Evolutionary conservation across 1,140 invertebrate genomes (phyloP).

Genomic region (Heliothis subflexa): DNA sequence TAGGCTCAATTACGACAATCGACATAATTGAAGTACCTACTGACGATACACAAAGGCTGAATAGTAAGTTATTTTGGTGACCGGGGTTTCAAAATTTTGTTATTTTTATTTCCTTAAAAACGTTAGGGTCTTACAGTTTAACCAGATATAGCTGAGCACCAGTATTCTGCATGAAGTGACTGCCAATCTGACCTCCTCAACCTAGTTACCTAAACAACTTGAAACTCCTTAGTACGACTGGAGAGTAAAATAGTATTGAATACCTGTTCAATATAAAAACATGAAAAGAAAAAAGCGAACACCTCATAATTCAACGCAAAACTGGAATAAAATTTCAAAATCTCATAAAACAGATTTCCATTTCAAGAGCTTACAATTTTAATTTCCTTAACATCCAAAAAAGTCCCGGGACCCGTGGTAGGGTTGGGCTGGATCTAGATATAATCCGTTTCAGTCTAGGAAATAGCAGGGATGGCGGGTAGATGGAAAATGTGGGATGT

Average conservation of each 20-base stretch:
- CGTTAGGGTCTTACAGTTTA: too few species aligned
- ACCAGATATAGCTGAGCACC: too few species aligned
- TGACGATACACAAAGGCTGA: too few species aligned
- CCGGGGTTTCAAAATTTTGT: too few species aligned
- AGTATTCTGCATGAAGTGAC: too few species aligned
- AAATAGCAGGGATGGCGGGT: neutral
- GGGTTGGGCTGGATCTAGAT: neutral
- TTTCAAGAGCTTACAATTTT: slow-evolving; percentile 26
- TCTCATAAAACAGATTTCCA: slow-evolving; percentile 21
- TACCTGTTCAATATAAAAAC: slow-evolving; percentile 24
- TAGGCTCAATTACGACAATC: too few species aligned
- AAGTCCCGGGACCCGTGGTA: neutral
- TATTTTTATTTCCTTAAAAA: too few species aligned
- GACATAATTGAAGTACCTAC: too few species aligned
- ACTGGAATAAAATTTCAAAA: slow-evolving; percentile 25
- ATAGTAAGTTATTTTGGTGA: too few species aligned
- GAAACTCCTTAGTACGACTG: too few species aligned
- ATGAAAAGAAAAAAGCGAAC: neutral
- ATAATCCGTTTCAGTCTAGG: slow-evolving; percentile 12
- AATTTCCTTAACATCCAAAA: slow-evolving; percentile 36
- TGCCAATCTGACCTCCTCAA: too few species aligned
- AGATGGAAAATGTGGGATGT: neutral
- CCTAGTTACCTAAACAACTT: too few species aligned
- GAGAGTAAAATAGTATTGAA: neutral
- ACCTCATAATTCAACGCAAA: slow-evolving; percentile 7